Conservation (phyloP, 2,113 vertebrate genomes). For the Zingel zingel region DNA sequence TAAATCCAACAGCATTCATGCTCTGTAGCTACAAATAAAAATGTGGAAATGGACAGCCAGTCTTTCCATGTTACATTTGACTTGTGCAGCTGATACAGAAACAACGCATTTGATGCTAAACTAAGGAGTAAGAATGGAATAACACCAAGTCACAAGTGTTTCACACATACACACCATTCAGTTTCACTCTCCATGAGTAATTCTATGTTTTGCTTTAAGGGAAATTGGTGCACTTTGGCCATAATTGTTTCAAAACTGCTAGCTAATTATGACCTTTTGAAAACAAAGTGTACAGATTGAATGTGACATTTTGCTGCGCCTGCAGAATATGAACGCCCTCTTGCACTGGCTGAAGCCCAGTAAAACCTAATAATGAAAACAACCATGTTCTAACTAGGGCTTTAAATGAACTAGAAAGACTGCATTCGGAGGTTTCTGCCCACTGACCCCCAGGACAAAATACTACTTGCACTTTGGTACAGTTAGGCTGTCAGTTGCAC, state of each 20-base stretch:
- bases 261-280: conserved; percentile 80
- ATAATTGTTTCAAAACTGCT: conserved; percentile 78
- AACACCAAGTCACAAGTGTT: conserved; percentile 63
- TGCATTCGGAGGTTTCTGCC: conserved; percentile 33
- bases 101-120: conserved; percentile 45
- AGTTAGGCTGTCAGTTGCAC: background rate
- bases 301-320: conserved; percentile 74
- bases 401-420: conserved; percentile 34
- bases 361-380: conserved; percentile 73
- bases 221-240: conserved; percentile 76
- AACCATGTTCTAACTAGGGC: conserved; percentile 36
- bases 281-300: conserved; percentile 76
- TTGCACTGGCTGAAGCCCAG: conserved; percentile 65
- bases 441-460: conserved; percentile 40
- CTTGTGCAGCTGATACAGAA: conserved; percentile 39
- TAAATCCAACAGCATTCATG: conserved; percentile 25
- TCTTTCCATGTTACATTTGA: conserved; percentile 1
- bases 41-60: background rate
- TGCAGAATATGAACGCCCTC: conserved; percentile 71
- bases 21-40: background rate
- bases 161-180: conserved; percentile 63
- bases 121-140: conserved; percentile 35
- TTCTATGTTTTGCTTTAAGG: conserved; percentile 74
- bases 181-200: conserved; percentile 66
- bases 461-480: background rate